phyloP scores from a whole-genome alignment of 2,888 invertebrate genomes.

The Tenthredo distinguenda region DNA sequence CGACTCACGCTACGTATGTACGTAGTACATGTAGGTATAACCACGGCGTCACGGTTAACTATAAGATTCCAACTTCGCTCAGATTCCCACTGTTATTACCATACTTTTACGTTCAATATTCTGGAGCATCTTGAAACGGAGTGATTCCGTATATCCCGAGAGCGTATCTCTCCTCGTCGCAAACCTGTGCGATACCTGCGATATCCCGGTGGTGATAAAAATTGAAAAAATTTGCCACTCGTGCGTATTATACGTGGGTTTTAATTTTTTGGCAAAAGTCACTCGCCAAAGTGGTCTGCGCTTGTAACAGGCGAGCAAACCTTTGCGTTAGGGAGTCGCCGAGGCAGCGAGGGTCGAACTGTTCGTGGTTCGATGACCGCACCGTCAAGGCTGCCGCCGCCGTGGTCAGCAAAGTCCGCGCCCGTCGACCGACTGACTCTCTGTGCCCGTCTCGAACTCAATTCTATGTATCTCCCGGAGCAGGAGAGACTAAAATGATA shows the following conservation, averaged over 20 bases:
- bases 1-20: constrained; percentile 36
- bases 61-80: constrained; percentile 35
- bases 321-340: constrained; percentile 42
- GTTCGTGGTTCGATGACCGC: constrained; percentile 54
- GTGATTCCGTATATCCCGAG: background rate
- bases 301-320: constrained; percentile 29
- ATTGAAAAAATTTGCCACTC: background rate
- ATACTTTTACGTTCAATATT: constrained; percentile 11
- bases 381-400: constrained; percentile 55
- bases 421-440: constrained; percentile 52
- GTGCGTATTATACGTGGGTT: background rate
- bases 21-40: constrained; percentile 23
- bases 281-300: background rate
- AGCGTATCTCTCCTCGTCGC: background rate
- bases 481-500: constrained; percentile 21
- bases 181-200: background rate
- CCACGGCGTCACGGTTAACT: constrained; percentile 15
- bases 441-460: constrained; percentile 45
- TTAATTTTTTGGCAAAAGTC: background rate
- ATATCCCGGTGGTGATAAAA: background rate
- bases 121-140: background rate
- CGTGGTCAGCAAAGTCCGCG: constrained; percentile 50
- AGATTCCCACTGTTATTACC: constrained; percentile 40
- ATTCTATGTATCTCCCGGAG: constrained; percentile 22
- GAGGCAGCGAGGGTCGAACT: constrained; percentile 52